Conservation (phyloP, 2,888 invertebrate genomes). For the Thymelicus sylvestris region DNA sequence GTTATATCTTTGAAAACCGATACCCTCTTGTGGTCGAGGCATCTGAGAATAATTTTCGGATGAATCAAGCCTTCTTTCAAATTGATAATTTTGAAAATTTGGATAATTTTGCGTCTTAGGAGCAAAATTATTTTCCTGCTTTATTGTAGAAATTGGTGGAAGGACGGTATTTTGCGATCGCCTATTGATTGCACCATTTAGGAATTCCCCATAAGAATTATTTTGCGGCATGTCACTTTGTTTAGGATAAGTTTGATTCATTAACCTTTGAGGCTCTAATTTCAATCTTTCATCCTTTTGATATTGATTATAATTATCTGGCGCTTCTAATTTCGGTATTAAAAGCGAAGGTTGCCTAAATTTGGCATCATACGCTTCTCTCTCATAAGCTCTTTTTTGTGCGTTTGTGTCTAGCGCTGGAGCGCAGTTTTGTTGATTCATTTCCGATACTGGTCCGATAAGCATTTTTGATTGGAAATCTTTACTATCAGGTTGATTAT, state of each 20-base stretch:
- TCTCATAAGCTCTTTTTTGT: conserved; percentile 75
- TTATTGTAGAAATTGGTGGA: conserved; percentile 81
- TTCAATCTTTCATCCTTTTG: conserved; percentile 71
- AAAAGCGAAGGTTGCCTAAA: conserved; percentile 76
- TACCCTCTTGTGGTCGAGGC: conserved; percentile 65
- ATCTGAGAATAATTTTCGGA: conserved; percentile 61
- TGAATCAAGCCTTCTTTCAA: conserved; percentile 63
- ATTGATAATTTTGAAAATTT: conserved; percentile 67
- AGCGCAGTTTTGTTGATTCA: conserved; percentile 76
- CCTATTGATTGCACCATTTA: conserved; percentile 59
- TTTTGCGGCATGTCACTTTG: conserved; percentile 55
- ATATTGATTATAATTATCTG: conserved; percentile 71
- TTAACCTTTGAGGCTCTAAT: conserved; percentile 58
- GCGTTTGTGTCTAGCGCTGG: conserved; percentile 68
- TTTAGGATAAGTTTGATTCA: conserved; percentile 54
- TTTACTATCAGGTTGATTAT: conserved; percentile 80
- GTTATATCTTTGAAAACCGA: conserved; percentile 75
- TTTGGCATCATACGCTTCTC: conserved; percentile 73
- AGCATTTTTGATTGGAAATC: conserved; percentile 84
- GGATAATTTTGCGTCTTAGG: conserved; percentile 66
- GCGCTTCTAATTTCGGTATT: conserved; percentile 77
- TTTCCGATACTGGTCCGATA: conserved; percentile 82
- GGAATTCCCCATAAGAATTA: conserved; percentile 64
- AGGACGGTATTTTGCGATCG: conserved; percentile 66
- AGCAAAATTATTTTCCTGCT: conserved; percentile 78